Evolutionary conservation across 1,140 invertebrate species (phyloP), one percentile per base, ranked within the genome.

Genomic region (Drosophila albomicans): DNA sequence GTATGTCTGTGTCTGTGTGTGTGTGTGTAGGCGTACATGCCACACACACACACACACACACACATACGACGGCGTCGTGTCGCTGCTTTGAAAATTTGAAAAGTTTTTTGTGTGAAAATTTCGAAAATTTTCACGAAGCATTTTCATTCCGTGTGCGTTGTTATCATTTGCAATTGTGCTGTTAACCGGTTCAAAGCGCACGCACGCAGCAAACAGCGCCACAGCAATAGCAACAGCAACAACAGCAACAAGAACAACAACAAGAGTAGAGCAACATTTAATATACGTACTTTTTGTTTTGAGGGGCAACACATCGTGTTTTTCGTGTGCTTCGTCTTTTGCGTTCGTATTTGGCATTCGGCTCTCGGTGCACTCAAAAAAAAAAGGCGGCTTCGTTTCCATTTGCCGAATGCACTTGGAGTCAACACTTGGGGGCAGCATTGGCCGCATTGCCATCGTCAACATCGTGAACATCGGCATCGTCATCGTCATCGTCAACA

Each of bases 101-200:
- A 85, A 86, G 82, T 86, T 86, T 89, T 89, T 89, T 84, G 81
- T 89, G 78, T 81, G 81, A 89, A 90, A 91, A 91, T 91, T 91
- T 91, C 85, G 81, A 90, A 90, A 91, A 88, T 91, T 71, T 82
- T 78, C 66, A 77, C 52, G 52, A 73, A 69, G 75, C 75, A 75
- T 85, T 79, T 72, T 70, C 75, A 75, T 85, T 78, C 70, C 68
- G 68, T 75, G 75, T 69, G 75, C 73, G 79, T 25, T 85, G 85
- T 91, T 86, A 91, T 82, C 86, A 91, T 91, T 90, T 91, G 80
- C 84, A 91, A 82, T 91, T 91, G 85, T 90, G 82, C 82, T 77
- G 89, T 88, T 84, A 87, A 88, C 82, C 85, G 89, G 81, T 89
- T 80, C 70, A 78, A 75, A 78, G 78, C 61, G 64, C 67, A 81